These are phyloP conservation scores for Tauraco erythrolophus DNA, from an alignment of 2,113 vertebrate species.

Conservation along the genomic window DNA sequence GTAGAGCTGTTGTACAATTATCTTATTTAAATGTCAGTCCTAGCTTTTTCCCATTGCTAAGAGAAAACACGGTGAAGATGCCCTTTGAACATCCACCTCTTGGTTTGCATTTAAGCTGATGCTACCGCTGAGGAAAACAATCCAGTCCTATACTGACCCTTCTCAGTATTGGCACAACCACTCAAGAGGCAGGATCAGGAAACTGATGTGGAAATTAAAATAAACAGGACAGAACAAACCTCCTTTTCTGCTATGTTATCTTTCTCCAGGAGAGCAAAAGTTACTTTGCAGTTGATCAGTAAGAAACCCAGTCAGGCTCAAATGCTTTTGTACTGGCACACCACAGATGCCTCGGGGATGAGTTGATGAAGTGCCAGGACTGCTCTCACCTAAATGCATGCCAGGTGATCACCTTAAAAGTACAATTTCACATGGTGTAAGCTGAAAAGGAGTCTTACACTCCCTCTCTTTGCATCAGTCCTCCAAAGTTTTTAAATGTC, in stretches of 20 bases:
- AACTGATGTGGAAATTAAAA: background rate
- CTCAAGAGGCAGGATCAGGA: background rate
- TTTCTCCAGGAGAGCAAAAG: background rate
- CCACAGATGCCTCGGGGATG: background rate
- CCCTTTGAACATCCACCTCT: background rate
- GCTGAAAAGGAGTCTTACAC: background rate
- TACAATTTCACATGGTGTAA: background rate
- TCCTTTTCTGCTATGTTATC: background rate
- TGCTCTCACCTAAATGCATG: background rate
- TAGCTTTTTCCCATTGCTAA: background rate
- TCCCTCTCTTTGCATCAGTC: background rate
- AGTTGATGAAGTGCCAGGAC: background rate
- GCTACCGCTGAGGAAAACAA: background rate
- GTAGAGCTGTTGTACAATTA: background rate
- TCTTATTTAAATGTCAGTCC: background rate
- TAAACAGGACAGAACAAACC: background rate
- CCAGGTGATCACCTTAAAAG: background rate
- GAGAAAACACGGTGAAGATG: background rate
- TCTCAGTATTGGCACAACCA: background rate
- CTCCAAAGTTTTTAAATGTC: background rate
- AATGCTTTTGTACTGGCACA: background rate
- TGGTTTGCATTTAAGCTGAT: background rate
- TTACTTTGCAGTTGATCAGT: background rate
- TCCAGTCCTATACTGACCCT: accelerated
- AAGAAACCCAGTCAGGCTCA: background rate